Evolutionary conservation across 92 coral and sea anemone species (phyloP), one percentile per base, ranked within the genome.

Genomic region (Epizoanthus scotinus): DNA sequence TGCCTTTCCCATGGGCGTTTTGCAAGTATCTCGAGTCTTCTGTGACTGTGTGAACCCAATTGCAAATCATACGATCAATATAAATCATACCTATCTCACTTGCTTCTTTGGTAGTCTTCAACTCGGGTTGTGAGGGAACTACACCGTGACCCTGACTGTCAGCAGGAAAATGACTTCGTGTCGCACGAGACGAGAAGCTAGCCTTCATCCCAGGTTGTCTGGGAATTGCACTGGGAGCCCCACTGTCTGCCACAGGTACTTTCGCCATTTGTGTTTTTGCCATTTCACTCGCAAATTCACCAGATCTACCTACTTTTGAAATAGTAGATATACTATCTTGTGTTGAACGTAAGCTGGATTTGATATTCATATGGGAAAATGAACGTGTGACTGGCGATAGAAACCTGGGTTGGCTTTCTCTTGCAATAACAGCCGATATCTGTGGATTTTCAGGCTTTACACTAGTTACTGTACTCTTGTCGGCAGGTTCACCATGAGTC

Each of bases 281-380:
- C 4, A 34, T 6, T 34, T 34, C 40, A 3, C 40, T 34, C 40
- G 6, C 40, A 3, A 3, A 6, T 34, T 34, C 40, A 34, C 2
- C 40, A 34, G 40, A 34, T 3, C 40, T 34, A 34, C 40, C 40
- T 34, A 34, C 40, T 34, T 34, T 34, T 34, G 40, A 3, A 34
- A 6, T 34, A 34, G 2, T 3, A 34, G 40, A 34, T 34, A 6
- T 6, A 34, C 40, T 34, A 34, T 34, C 6, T 34, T 34, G 67
- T 5, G 81, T 75, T 34, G 67, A 38, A 12, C 54, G 55, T 21
- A 8, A 53, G 59, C 13, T 60, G 6, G 89, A 59, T 15, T 77
- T 47, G 57, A 92, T 84, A 20, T 84, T 91, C 71, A 92, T 67
- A 52, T 79, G 78, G 21, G 97, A 88, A 85, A 92, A 73, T 19